A percentile compares a stretch with the other conserved stretches of the same genome.
phyloP scores from a whole-genome alignment of 1,140 invertebrate species.

The Apocrypta bakeri region DNA sequence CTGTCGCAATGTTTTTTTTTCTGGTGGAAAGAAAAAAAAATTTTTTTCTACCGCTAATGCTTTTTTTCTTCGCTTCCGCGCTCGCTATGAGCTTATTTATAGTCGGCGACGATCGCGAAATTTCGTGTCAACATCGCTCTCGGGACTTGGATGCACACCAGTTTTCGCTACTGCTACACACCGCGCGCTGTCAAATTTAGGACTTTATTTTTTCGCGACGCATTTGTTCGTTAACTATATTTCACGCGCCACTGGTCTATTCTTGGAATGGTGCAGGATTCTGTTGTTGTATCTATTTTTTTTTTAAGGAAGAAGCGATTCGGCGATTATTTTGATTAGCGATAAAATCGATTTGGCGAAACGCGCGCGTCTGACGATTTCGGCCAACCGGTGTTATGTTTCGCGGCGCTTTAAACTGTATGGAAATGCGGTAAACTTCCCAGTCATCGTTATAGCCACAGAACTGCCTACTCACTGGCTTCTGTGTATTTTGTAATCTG shows the following conservation, averaged over 20 bases:
- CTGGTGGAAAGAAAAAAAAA: too few species aligned
- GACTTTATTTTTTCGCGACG: not conserved
- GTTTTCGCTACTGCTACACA: not conserved
- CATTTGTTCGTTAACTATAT: not conserved
- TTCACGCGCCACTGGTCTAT: too few species aligned
- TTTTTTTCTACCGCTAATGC: not conserved
- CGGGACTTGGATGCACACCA: conserved; percentile 10
- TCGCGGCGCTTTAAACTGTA: not conserved
- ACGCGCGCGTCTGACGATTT: not conserved
- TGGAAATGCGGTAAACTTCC: not conserved
- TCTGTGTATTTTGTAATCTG: too few species aligned
- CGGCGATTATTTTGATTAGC: too few species aligned
- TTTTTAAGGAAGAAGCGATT: too few species aligned
- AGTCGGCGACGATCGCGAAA: not conserved
- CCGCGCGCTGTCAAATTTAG: not conserved
- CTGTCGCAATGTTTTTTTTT: too few species aligned
- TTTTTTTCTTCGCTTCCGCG: not conserved
- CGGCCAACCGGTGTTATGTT: not conserved
- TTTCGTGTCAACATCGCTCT: not conserved
- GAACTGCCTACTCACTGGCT: not conserved
- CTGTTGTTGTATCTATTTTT: too few species aligned
- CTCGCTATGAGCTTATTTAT: not conserved
- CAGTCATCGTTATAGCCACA: not conserved
- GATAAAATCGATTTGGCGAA: not conserved
- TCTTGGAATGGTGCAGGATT: too few species aligned